Percentiles rank a stretch among this genome's conserved stretches.
Evolutionary conservation across 1,140 invertebrate genomes (phyloP).

Genomic region (Maniola jurtina): DNA sequence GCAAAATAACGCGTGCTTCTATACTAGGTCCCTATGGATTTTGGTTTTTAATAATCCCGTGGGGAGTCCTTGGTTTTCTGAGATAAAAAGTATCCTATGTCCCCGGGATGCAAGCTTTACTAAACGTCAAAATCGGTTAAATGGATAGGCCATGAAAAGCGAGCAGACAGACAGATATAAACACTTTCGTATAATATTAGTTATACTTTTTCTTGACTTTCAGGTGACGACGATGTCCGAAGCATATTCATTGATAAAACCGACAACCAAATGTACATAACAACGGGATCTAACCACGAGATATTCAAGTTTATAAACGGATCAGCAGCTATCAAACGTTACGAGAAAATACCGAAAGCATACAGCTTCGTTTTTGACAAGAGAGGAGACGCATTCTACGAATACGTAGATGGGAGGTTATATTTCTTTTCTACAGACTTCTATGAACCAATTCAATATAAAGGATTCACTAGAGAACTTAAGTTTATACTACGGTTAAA

Average conservation of each 20-base stretch:
- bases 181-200: no score
- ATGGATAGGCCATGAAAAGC: no score
- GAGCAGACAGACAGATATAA: no score
- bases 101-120: no score
- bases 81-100: no score
- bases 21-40: no score
- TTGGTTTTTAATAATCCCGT: no score
- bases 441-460: conserved; percentile 68
- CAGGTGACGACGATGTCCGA: conserved; percentile 60
- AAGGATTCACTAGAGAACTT: conserved; percentile 65
- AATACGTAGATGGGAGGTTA: conserved; percentile 66
- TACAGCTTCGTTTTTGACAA: conserved; percentile 65
- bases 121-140: no score
- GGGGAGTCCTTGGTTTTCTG: no score
- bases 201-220: no score
- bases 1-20: no score
- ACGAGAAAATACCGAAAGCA: conserved; percentile 63
- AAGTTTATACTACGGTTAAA: conserved; percentile 65
- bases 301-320: conserved; percentile 65
- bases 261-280: conserved; percentile 69
- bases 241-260: conserved; percentile 67
- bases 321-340: conserved; percentile 62
- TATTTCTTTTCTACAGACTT: conserved; percentile 63
- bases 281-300: conserved; percentile 58
- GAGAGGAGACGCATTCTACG: conserved; percentile 66